Evolutionary conservation across 2,113 vertebrate genomes (phyloP).

Genomic region (Balaenoptera acutorostrata): DNA sequence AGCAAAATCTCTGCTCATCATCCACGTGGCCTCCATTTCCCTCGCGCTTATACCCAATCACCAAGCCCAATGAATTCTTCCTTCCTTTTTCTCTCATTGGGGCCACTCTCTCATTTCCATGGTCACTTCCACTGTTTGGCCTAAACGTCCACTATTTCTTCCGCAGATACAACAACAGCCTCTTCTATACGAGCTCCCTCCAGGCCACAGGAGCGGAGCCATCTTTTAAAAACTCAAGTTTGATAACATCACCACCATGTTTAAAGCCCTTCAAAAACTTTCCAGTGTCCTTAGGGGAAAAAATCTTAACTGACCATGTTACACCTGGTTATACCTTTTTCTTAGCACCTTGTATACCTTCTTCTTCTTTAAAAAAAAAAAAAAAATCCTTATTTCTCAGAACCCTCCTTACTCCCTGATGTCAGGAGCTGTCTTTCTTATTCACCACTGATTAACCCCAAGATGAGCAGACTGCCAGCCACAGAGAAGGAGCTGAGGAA

Average conservation of each 20-base stretch:
- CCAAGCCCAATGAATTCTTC: not conserved
- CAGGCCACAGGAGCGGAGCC: not conserved
- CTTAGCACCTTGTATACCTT: not conserved
- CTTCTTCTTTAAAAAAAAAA: not conserved
- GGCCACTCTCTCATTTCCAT: not conserved
- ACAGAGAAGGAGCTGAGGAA: not conserved
- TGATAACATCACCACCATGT: not conserved
- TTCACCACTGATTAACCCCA: not conserved
- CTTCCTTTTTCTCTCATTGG: not conserved
- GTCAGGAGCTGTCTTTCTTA: not conserved
- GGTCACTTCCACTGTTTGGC: not conserved
- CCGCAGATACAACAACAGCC: fast-evolving
- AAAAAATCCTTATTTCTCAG: not conserved
- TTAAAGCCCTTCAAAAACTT: not conserved
- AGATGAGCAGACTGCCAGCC: not conserved
- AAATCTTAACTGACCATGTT: not conserved
- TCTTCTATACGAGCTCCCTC: not conserved
- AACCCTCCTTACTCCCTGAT: not conserved
- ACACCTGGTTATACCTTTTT: not conserved
- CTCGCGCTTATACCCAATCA: fast-evolving
- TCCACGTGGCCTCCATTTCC: not conserved
- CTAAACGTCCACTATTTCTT: not conserved
- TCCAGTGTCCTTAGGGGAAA: not conserved
- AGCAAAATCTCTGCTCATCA: fast-evolving
- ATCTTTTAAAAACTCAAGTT: not conserved